Base-by-base conservation (phyloP, 92 coral and sea anemone species). In the Actinernus sp. region DNA sequence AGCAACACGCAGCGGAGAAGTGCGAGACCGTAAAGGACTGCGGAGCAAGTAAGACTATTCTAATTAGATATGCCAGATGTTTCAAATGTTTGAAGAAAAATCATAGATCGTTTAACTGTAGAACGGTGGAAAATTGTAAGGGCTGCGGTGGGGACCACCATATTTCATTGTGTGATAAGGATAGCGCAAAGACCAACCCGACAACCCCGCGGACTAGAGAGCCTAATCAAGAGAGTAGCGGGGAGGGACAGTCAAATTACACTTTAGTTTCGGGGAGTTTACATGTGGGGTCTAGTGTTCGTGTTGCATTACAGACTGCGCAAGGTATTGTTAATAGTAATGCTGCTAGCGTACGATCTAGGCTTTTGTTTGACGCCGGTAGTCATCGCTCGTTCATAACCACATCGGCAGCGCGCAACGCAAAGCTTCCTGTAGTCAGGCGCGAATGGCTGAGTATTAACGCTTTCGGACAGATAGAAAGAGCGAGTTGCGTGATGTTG, bases 321-420 rank as follows among this genome's bases (percentile, higher is more conserved):
- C 68, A 65, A 47, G 83, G 58, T 18, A 12, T 50, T 17, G 54
- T 76, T 33, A 41, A 55, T 32, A 68, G n/a, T n/a, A n/a, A 67
- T 7, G 36, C 38, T 8, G 34, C 32, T 50, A 41, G 36, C 43
- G 75, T 39, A 30, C 49, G 24, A 26, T 60, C 31, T 25, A 61
- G 86, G n/a, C 65, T 79, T 36, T 14, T 69, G 49, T 68, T 79
- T 59, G 86, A 56, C 32, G n/a, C 78, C 20, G 78, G 68, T 14
- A 71, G 68, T 37, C 78, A 71, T 31, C n/a, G 19, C 21, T 56
- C 68, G 24, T 71, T 56, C 37, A 49, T 71, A 26, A 71, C 78
- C 24, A 27, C 13, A 11, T 23, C 21, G 8, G 58, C 39, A 21
- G 58, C 29, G 23, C 26, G 2, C 23, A 8, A 56, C 27, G 50